Base-by-base conservation (phyloP, 2,113 vertebrate genomes). In the Equus przewalskii region DNA sequence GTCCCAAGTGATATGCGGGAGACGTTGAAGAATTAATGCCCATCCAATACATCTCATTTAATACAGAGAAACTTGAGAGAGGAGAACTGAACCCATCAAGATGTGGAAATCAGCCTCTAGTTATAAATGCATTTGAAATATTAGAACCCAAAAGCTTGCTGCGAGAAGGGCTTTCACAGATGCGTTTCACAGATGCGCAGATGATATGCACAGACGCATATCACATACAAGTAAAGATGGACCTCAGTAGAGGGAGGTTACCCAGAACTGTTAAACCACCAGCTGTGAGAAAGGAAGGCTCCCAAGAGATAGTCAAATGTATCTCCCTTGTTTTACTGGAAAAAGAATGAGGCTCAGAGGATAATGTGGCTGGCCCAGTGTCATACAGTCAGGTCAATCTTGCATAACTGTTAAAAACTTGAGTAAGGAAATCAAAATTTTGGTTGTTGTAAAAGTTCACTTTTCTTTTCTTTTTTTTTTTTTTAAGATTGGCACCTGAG, bases 11-110 rank as follows among this genome's bases (percentile, higher is more conserved):
- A 69, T 33, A 44, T 36, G 6, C 54, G 96, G 82, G 70, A 91
- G 78, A 22, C 7, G 24, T 0, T 93, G 92, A 97, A 89, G 81
- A 96, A 86, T 96, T 82, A 93, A 89, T 72, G 51, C 3, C 44
- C 28, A 91, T 56, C 67, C n/a, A 36, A 91, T 54, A 73, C 1
- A 51, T 67, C 65, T 97, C 28, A 41, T 49, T 94, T 73, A 96
- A 81, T 54, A 67, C 6, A 26, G 28, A 94, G 73, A 80, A 81
- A 91, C 22, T 54, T 56, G 60, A 87, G 60, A 89, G 49, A 67
- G 36, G 46, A 46, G 72, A 94, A 51, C 24, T 9, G 49, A 78
- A 56, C 18, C 11, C n/a, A 79, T 60, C 13, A 64, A 41, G 70
- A 90, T 56, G 65, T 26, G 88, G 30, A 96, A 94, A 69, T 69